These are phyloP conservation scores for human (Homo sapiens) DNA, from an alignment of 2,113 vertebrate species.

Conservation along the genomic window GRCh38 chr2:96860001-96860500, in stretches of 20 bases:
- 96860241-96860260: slow-evolving; percentile 63
- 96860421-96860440: slow-evolving; percentile 56
- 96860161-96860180: slow-evolving; percentile 66
- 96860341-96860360: slow-evolving; percentile 63
- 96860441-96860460: slow-evolving; percentile 69
- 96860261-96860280: not conserved
- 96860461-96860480: slow-evolving; percentile 65
- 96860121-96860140: slow-evolving; percentile 76
- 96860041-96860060: slow-evolving; percentile 74
- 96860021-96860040: slow-evolving; percentile 73
- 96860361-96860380: slow-evolving; percentile 71
- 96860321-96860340: not conserved
- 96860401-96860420: slow-evolving; percentile 54
- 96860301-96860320: not conserved
- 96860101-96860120: slow-evolving; percentile 68
- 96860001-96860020: slow-evolving; percentile 68
- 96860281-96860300: too few relatives aligned
- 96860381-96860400: slow-evolving; percentile 48
- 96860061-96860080: slow-evolving; percentile 53
- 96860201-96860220: slow-evolving; percentile 74
- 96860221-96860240: slow-evolving; percentile 73
- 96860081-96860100: slow-evolving; percentile 46
- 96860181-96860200: slow-evolving; percentile 72
- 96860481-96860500: slow-evolving; percentile 44
- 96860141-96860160: slow-evolving; percentile 50